Percentiles rank a stretch among this genome's conserved stretches.
Conservation (phyloP, 2,113 vertebrate species). For the Atrichornis clamosus region DNA sequence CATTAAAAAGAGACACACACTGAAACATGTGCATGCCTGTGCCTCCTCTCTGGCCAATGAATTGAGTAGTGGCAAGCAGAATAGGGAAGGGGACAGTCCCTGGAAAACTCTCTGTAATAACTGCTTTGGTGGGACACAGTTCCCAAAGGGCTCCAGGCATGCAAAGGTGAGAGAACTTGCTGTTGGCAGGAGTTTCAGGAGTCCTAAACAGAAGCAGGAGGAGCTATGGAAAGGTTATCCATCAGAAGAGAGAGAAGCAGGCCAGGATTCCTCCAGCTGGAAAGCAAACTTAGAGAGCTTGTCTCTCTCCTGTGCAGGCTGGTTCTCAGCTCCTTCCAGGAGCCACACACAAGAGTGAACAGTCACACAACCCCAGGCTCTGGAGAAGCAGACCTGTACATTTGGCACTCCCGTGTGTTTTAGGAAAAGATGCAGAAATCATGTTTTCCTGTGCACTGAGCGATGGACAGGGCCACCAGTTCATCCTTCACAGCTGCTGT, state of each 20-base stretch:
- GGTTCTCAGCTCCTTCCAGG: not conserved
- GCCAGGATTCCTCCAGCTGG: not conserved
- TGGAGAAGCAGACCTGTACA: not conserved
- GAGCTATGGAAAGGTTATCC: not conserved
- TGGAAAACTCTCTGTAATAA: not conserved
- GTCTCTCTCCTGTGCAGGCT: not conserved
- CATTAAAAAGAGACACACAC: not conserved
- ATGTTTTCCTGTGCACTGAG: not conserved
- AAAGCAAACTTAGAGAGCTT: not conserved
- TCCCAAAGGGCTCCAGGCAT: not conserved
- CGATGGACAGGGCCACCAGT: not conserved
- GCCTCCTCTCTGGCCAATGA: not conserved
- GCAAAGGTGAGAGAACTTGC: not conserved
- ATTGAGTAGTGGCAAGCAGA: not conserved
- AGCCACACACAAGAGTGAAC: rapidly evolving
- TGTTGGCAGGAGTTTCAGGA: not conserved
- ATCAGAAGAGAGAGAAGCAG: not conserved
- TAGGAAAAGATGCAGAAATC: not conserved
- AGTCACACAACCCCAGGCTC: not conserved
- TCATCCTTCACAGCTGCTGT: not conserved
- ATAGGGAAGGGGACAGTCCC: not conserved
- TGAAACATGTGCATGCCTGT: not conserved
- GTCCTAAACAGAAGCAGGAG: not conserved
- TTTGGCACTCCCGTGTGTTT: not conserved
- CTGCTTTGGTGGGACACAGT: not conserved